Evolutionary conservation across 1,140 invertebrate species (phyloP), one percentile per base, ranked within the genome.

Genomic region (Drosophila mojavensis): DNA sequence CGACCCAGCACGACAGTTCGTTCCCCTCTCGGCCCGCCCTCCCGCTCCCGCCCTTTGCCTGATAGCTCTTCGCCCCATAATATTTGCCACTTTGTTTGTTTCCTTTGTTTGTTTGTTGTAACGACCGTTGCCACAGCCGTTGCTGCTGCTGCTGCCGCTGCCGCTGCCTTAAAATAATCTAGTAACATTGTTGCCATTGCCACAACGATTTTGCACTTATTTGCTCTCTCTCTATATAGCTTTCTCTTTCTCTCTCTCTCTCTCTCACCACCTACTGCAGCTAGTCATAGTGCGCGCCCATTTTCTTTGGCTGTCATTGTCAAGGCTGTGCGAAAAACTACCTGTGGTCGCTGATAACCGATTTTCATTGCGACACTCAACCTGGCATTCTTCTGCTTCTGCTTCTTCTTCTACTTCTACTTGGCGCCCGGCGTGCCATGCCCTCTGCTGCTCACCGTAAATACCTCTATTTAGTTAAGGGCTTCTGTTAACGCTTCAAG

Each of bases 101-200:
- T 82, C 72, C 76, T 88, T 88, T 88, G 83, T 89, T 89, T 89
- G 84, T 77, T 88, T 88, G 83, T 77, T 88, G 79, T 83, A 88
- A 88, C 83, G 68, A 74, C 67, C 65, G 76, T 85, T 63, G 73
- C 67, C 28, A 48, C 66, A 59, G 64, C 65, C 48, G 15, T 45
- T 26, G 9, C 33, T 36, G 15, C 54, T 7, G 50, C 26, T 10
- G 15, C 65, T 74, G 47, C 47, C 10, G 20, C 20, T 53, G 51
- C 4, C n/a, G 51, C 51, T 54, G 26, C 68, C 56, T 73, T 48
- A 55, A 73, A 73, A 73, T 73, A 67, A 73, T 60, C 64, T 61
- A 66, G 54, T 60, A 54, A 67, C 64, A 67, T 65, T 71, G 48
- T 66, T 78, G 55, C 43, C 15, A 24, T 58, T 51, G 54, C 41